These are phyloP conservation scores for Cavia porcellus DNA, from an alignment of 2,113 vertebrate species.

Conservation along the genomic window DNA sequence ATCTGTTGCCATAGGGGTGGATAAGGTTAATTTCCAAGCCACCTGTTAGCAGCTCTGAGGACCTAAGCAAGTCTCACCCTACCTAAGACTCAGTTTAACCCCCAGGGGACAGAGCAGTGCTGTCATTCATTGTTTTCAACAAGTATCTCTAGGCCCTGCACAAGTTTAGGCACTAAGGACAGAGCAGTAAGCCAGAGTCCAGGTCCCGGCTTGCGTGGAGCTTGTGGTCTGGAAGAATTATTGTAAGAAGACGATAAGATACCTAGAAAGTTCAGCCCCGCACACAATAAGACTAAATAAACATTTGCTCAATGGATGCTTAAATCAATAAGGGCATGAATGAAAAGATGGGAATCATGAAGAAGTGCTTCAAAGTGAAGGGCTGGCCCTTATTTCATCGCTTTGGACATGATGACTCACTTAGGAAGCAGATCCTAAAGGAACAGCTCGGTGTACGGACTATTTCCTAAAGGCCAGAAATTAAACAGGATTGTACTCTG, in stretches of 20 bases:
- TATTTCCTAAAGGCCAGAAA: slow-evolving; percentile 7
- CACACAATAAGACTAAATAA: background rate
- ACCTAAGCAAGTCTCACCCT: background rate
- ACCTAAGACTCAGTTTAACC: background rate
- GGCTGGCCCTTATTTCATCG: background rate
- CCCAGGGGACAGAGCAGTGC: background rate
- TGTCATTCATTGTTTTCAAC: background rate
- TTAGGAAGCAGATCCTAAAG: background rate
- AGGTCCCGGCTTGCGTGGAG: no score
- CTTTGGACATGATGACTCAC: background rate
- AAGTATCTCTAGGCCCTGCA: background rate
- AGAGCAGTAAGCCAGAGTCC: background rate
- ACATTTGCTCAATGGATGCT: background rate
- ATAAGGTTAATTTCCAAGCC: background rate
- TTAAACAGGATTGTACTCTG: background rate
- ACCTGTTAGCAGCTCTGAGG: background rate
- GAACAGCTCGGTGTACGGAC: background rate
- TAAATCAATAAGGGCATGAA: background rate
- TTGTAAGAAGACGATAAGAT: background rate
- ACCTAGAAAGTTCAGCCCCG: background rate
- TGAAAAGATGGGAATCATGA: background rate
- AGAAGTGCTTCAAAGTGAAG: background rate
- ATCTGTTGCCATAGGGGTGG: background rate
- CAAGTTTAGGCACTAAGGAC: background rate
- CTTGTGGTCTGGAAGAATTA: background rate